A percentile compares a stretch with the other conserved stretches of the same genome.
Evolutionary conservation across 2,113 vertebrate genomes (phyloP).

Genomic region (Brachyhypopomus gauderio): DNA sequence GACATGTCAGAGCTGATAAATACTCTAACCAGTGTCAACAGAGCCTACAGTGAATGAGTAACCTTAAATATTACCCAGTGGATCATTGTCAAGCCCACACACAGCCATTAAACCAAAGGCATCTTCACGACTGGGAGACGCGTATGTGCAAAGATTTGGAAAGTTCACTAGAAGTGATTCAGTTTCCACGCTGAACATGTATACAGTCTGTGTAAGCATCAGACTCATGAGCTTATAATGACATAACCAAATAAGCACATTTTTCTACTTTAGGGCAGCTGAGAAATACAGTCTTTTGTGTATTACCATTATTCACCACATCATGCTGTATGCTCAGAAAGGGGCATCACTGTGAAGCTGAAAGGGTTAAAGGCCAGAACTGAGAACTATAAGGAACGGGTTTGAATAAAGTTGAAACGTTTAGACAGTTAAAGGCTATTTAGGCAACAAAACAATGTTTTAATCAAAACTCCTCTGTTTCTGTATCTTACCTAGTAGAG

Average conservation of each 20-base stretch:
- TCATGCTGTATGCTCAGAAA: too few relatives aligned
- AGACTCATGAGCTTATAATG: too few relatives aligned
- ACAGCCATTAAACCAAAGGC: background rate
- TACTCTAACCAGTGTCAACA: constrained; percentile 1
- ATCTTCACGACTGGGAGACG: background rate
- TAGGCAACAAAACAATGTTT: too few relatives aligned
- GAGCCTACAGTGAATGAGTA: background rate
- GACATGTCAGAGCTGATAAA: constrained; percentile 14
- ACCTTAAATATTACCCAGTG: background rate
- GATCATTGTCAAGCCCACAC: background rate
- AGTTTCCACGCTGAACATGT: too few relatives aligned
- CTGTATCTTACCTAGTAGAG: too few relatives aligned
- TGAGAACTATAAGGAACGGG: background rate
- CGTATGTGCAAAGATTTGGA: background rate
- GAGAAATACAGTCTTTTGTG: too few relatives aligned
- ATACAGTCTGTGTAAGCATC: too few relatives aligned
- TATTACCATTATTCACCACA: too few relatives aligned
- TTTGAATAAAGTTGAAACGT: background rate
- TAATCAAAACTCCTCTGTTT: background rate
- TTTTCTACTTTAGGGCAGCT: background rate
- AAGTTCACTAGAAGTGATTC: background rate
- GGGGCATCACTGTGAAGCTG: too few relatives aligned
- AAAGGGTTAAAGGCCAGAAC: background rate
- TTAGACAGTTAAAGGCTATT: constrained; percentile 1
- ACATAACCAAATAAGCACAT: background rate